These are phyloP conservation scores for Temnothorax nylanderi DNA, from an alignment of 1,140 invertebrate species.

Conservation along the genomic window DNA sequence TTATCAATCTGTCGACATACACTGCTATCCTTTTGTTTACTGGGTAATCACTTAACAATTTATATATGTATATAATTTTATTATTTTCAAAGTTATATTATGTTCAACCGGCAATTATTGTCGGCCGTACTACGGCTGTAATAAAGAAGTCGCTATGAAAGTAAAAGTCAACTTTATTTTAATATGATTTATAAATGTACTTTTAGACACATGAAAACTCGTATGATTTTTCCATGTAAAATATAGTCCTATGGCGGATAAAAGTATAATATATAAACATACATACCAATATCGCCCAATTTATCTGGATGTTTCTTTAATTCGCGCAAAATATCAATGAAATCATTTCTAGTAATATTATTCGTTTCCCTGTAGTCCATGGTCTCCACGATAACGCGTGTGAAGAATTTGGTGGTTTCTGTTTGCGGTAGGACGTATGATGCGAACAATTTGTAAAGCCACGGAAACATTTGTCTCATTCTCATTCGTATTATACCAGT, in stretches of 20 bases:
- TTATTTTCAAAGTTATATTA: too few species aligned
- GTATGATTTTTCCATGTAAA: not conserved
- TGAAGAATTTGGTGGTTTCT: too few species aligned
- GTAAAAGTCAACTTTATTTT: not conserved
- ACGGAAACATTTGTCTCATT: conserved; percentile 64
- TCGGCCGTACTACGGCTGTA: too few species aligned
- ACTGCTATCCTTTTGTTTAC: too few species aligned
- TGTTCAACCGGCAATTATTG: too few species aligned
- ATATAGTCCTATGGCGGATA: conserved; percentile 63
- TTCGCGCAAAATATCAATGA: too few species aligned
- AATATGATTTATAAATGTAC: not conserved
- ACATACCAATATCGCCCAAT: conserved; percentile 46
- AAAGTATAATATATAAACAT: conserved; percentile 79
- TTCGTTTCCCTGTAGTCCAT: too few species aligned
- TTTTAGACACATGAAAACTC: not conserved
- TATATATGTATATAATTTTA: too few species aligned
- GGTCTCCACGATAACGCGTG: too few species aligned
- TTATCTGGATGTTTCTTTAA: not conserved
- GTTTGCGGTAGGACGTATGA: not conserved
- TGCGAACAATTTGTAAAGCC: conserved; percentile 68
- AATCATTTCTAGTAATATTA: too few species aligned
- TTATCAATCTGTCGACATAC: too few species aligned
- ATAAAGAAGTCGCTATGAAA: not conserved
- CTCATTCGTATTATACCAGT: conserved; percentile 81
- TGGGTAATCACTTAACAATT: too few species aligned